Evolutionary conservation across 2,797 vertebrate genomes (phyloP).

Genomic region (Acipenser transmontanus): DNA sequence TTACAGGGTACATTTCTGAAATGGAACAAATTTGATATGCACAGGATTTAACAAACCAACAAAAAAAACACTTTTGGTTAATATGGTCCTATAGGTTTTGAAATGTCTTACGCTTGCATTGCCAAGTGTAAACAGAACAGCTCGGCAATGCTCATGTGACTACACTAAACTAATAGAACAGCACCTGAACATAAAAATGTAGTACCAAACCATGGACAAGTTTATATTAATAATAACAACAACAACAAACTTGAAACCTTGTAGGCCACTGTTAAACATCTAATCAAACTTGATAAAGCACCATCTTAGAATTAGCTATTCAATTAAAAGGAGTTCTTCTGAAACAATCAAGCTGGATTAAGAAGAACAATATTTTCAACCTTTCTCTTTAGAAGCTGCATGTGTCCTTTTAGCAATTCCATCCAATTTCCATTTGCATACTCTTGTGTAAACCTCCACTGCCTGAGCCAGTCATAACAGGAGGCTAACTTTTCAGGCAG

Average conservation of each 20-base stretch:
- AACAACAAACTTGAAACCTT: not conserved
- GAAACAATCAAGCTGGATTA: constrained; percentile 16
- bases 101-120: too few relatives aligned
- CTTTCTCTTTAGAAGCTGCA: constrained; percentile 75
- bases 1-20: too few relatives aligned
- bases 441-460: constrained; percentile 75
- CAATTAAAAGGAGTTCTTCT: not conserved
- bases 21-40: too few relatives aligned
- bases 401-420: constrained; percentile 66
- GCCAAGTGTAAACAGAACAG: too few relatives aligned
- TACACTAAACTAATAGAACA: too few relatives aligned
- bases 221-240: not conserved
- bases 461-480: constrained; percentile 71
- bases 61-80: too few relatives aligned
- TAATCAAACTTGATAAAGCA: too few relatives aligned
- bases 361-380: constrained; percentile 41
- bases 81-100: too few relatives aligned
- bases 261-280: not conserved
- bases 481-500: constrained; percentile 69
- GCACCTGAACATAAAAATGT: too few relatives aligned
- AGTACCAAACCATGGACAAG: not conserved
- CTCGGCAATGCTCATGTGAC: too few relatives aligned
- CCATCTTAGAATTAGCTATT: not conserved
- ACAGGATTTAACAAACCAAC: too few relatives aligned
- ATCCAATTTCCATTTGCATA: constrained; percentile 46